phyloP scores from a whole-genome alignment of 2,888 invertebrate genomes.

The Melolontha melolontha region DNA sequence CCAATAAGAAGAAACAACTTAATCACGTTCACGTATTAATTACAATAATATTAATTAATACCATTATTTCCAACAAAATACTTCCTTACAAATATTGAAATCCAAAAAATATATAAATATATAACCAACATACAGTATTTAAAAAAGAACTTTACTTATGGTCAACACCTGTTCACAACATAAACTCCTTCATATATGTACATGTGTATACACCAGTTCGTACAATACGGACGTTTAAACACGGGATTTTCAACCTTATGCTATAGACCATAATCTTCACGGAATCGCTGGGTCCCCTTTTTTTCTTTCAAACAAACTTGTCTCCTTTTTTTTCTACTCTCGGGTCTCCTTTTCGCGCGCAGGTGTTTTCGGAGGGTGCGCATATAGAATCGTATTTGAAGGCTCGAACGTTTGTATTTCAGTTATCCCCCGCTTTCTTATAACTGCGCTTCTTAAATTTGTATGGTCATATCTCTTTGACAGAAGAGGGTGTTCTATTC shows the following conservation, averaged over 20 bases:
- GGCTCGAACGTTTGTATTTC: constrained; percentile 32
- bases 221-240: constrained; percentile 16
- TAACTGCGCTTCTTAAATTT: constrained; percentile 38
- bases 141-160: constrained; percentile 40
- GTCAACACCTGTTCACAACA: constrained; percentile 39
- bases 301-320: constrained; percentile 37
- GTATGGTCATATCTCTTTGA: constrained; percentile 38
- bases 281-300: constrained; percentile 16
- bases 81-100: too few relatives aligned
- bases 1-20: too few relatives aligned
- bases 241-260: constrained; percentile 18
- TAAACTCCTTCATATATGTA: constrained; percentile 14
- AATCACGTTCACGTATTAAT: too few relatives aligned
- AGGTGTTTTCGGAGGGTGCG: constrained; percentile 39
- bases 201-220: constrained; percentile 13
- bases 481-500: constrained; percentile 39
- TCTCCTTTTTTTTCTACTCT: constrained; percentile 18
- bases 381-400: constrained; percentile 22
- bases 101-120: too few relatives aligned
- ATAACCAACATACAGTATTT: too few relatives aligned
- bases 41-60: too few relatives aligned
- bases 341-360: constrained; percentile 35
- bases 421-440: constrained; percentile 29
- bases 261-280: constrained; percentile 18
- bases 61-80: too few relatives aligned